A percentile compares a stretch with the other conserved stretches of the same genome.
Evolutionary conservation across 2,888 invertebrate species (phyloP).

Genomic region (Prosopocoilus inquinatus): DNA sequence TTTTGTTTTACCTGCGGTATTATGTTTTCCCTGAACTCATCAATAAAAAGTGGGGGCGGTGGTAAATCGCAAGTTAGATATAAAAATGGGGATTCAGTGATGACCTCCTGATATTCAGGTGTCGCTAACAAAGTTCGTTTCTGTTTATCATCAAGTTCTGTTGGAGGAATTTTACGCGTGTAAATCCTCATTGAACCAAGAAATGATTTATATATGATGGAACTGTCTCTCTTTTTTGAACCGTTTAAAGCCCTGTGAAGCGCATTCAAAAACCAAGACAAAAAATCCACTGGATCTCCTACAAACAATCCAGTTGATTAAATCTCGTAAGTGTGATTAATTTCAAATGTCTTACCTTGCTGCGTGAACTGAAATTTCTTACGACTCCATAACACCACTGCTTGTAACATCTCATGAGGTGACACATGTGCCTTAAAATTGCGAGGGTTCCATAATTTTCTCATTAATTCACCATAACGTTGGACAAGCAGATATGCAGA

Average conservation of each 20-base stretch:
- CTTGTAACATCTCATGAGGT: slow-evolving; percentile 99
- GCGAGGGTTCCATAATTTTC: slow-evolving; percentile 98
- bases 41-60: slow-evolving; percentile 94
- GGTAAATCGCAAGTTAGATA: slow-evolving; percentile 98
- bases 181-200: slow-evolving; percentile 87
- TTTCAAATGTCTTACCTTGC: slow-evolving; percentile 66
- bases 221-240: slow-evolving; percentile 81
- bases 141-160: slow-evolving; percentile 87
- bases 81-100: slow-evolving; percentile 89
- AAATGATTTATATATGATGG: slow-evolving; percentile 94
- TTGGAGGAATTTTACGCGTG: slow-evolving; percentile 89
- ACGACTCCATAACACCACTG: slow-evolving; percentile 94
- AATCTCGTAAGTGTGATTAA: background rate
- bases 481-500: slow-evolving; percentile 89
- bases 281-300: slow-evolving; percentile 97
- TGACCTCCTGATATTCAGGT: slow-evolving; percentile 83
- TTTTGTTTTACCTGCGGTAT: slow-evolving; percentile 82
- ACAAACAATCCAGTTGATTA: background rate
- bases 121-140: slow-evolving; percentile 74
- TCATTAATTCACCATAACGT: slow-evolving; percentile 89
- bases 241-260: slow-evolving; percentile 93
- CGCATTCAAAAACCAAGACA: slow-evolving; percentile 98
- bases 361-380: slow-evolving; percentile 97
- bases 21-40: slow-evolving; percentile 97
- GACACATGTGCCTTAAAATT: slow-evolving; percentile 99